A percentile compares a stretch with the other conserved stretches of the same genome.
These are phyloP conservation scores for Macaria liturata DNA, from an alignment of 2,888 invertebrate species.

Conservation along the genomic window DNA sequence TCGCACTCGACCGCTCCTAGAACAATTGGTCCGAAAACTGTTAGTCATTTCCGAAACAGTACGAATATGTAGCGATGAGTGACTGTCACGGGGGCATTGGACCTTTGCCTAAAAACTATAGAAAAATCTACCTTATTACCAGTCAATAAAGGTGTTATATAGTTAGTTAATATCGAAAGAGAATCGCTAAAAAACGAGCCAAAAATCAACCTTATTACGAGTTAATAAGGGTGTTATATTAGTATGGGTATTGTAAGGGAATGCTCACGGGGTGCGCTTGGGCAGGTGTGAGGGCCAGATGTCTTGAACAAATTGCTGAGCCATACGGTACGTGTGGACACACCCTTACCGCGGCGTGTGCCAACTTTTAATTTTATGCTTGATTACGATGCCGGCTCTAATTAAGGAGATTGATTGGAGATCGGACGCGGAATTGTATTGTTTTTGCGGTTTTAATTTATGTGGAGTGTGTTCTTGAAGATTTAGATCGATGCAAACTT, in stretches of 20 bases:
- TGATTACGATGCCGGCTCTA: constrained; percentile 76
- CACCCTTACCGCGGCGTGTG: constrained; percentile 80
- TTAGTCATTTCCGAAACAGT: constrained; percentile 80
- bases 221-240: constrained; percentile 17
- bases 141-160: constrained; percentile 18
- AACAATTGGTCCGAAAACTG: constrained; percentile 69
- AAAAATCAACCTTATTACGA: constrained; percentile 44
- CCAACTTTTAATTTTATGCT: constrained; percentile 83
- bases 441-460: no score
- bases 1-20: constrained; percentile 58
- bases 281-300: constrained; percentile 81
- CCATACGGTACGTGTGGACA: constrained; percentile 80
- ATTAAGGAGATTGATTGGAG: constrained; percentile 61
- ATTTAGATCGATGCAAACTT: no score
- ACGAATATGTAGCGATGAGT: constrained; percentile 59
- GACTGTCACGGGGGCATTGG: constrained; percentile 73
- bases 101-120: constrained; percentile 72
- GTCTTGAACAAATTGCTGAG: constrained; percentile 81
- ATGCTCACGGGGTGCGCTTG: constrained; percentile 56
- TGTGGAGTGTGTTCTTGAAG: no score
- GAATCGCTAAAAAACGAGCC: constrained; percentile 59
- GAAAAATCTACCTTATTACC: constrained; percentile 44
- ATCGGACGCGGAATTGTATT: constrained; percentile 1
- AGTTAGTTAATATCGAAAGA: no score
- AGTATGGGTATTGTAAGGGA: constrained; percentile 33